Evolutionary conservation across 2,797 vertebrate species (phyloP), one percentile per base, ranked within the genome.

Genomic region (Rhinoraja longicauda): DNA sequence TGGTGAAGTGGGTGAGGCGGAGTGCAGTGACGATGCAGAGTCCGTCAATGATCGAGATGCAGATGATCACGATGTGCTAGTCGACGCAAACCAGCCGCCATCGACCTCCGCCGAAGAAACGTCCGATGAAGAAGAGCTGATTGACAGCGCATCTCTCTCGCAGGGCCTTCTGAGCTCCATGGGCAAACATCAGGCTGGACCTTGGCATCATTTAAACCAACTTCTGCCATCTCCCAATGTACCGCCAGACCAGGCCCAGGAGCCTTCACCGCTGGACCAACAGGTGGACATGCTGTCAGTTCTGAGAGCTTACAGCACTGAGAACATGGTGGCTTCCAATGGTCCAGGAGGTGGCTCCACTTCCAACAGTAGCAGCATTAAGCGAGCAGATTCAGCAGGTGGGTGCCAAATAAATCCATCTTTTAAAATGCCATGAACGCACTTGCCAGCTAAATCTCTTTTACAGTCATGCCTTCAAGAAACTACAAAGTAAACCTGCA

Each of bases 321-420:
- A 99, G 95, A 97, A 97, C 97, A 97, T 99, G 93, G 97, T 98
- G 81, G 96, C 97, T 94, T 99, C 98, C 97, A 99, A 99, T 62
- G 95, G 98, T 96, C 97, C 99, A 95, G 97, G 98, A 93, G 96
- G 97, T 94, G 97, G 96, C 95, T 96, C 97, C 96, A 97, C 96
- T 94, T 96, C 95, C 93, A 97, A 96, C 93, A 97, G 97, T 95
- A 97, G 96, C 97, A 97, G 13, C 24, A 79, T 98, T 97, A 99
- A 99, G 97, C 98, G 98, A 97, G 97, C 97, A 95, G 99, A 99
- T 95, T 97, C 97, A 97, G 97, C 98, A 96, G 98, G 99, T 99
- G 97, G 99, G 99, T 99, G 96, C 95, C 78, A 82, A 78, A 67
- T 93, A 59, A 64, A 64, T 93, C 78, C 75, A 93, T 64, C n/a